phyloP scores from a whole-genome alignment of 2,113 vertebrate species.

The Microtus montanus region DNA sequence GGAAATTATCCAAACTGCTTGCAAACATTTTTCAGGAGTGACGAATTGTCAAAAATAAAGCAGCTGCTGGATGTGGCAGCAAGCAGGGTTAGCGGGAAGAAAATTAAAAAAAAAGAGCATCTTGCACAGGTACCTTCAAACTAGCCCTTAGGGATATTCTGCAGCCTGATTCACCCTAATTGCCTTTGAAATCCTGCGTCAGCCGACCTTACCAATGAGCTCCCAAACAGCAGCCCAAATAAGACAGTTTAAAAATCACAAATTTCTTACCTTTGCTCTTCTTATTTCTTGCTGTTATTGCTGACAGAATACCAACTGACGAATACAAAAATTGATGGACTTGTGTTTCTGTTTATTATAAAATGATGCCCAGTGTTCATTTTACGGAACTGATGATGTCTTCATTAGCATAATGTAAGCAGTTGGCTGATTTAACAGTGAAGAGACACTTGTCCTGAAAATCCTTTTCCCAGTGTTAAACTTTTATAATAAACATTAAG shows the following conservation, averaged over 20 bases:
- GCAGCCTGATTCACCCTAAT: conserved; percentile 83
- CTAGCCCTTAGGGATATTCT: conserved; percentile 66
- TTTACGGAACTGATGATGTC: not conserved
- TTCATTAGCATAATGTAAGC: conserved; percentile 62
- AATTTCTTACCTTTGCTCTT: conserved; percentile 69
- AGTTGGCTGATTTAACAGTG: not conserved
- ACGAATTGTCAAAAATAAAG: conserved; percentile 88
- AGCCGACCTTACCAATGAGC: conserved; percentile 77
- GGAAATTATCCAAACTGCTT: conserved; percentile 90
- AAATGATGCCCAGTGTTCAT: conserved; percentile 30
- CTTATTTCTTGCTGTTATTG: not conserved
- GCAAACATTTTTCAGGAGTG: conserved; percentile 89
- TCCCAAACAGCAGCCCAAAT: conserved; percentile 66
- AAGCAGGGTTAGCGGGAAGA: conserved; percentile 70
- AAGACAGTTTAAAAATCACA: conserved; percentile 69
- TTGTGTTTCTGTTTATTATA: conserved; percentile 53
- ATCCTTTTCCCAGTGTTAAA: conserved; percentile 14
- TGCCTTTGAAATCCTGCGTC: conserved; percentile 83
- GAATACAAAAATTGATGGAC: conserved; percentile 49
- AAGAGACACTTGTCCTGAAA: not conserved
- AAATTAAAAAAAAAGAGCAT: conserved; percentile 13
- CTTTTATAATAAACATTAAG: conserved; percentile 2
- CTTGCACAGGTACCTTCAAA: conserved; percentile 76
- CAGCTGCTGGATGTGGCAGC: conserved; percentile 83
- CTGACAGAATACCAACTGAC: conserved; percentile 11